These are phyloP conservation scores for Drosophila neocordata DNA, from an alignment of 1,140 invertebrate species.

Conservation along the genomic window DNA sequence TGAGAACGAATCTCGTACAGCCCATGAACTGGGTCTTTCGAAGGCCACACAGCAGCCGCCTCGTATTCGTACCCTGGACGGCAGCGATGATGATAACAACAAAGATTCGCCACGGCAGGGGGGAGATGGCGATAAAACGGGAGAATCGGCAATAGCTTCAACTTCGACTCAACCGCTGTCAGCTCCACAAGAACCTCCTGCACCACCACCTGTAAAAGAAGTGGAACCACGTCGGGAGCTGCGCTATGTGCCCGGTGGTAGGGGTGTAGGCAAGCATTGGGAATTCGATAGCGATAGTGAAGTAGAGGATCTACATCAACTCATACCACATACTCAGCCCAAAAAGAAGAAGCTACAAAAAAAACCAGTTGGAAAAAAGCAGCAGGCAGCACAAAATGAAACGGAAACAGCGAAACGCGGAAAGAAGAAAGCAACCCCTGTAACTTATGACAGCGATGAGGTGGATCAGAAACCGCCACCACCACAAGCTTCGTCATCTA, in stretches of 20 bases:
- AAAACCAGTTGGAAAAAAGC: conserved; percentile 46
- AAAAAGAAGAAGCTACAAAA: conserved; percentile 67
- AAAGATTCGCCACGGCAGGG: conserved; percentile 43
- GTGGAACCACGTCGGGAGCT: conserved; percentile 85
- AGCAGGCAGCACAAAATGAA: background rate
- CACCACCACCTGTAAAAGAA: conserved; percentile 12
- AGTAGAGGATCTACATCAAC: conserved; percentile 72
- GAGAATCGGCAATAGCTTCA: conserved; percentile 33
- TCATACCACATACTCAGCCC: conserved; percentile 43
- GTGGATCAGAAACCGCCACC: conserved; percentile 21
- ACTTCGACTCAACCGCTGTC: conserved; percentile 1
- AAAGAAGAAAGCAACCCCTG: conserved; percentile 28
- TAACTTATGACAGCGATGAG: conserved; percentile 50
- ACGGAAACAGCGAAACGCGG: conserved; percentile 29
- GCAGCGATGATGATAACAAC: conserved; percentile 72
- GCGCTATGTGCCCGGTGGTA: conserved; percentile 88
- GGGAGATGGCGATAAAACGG: conserved; percentile 35
- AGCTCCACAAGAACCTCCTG: conserved; percentile 4
- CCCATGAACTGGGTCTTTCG: conserved; percentile 85
- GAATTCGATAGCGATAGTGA: conserved; percentile 86
- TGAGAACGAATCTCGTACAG: conserved; percentile 92
- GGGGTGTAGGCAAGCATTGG: conserved; percentile 92
- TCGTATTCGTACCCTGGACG: conserved; percentile 71
- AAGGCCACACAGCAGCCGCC: conserved; percentile 76
- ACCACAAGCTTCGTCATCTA: conserved; percentile 43